Base-by-base conservation (phyloP, 1,140 invertebrate genomes). In the Cyrtorhinus lividipennis region DNA sequence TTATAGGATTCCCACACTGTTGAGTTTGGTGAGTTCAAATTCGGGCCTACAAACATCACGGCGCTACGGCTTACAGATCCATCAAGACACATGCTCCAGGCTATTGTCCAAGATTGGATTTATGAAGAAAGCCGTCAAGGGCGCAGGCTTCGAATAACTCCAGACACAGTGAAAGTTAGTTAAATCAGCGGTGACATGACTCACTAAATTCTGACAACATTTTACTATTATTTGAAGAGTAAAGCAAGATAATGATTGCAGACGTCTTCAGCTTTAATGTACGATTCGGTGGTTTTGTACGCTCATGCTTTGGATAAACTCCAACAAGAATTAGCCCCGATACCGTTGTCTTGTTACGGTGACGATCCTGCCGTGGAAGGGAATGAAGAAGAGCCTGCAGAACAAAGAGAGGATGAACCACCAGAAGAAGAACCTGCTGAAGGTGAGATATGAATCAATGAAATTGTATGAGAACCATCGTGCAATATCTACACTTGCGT, bases 11-110 rank as follows among this genome's bases (percentile, higher is more conserved):
- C 86, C 0, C 85, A 89, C 68, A 84, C 84, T 0, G 67, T 89
- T 5, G 83, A 88, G 66, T 75, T 86, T 58, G 78, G 80, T 24
- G 81, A 84, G 53, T 77, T 88, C 20, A 75, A 79, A 27, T 75
- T 79, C 61, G 79, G 77, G 3, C 73, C 79, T 12, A 81, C 86
- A 0, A 90, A 90, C 69, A 86, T 90, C 27, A 88, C 86, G 0
- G 82, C 82, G 2, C 73, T 88, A 8, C 75, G 85, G 26, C 73
- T 90, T 22, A 79, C 89, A 27, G 83, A 88, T 72, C 82, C 82
- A 2, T 23, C 73, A 68, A 56, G 74, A 76, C 46, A 70, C 78
- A 0, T 68, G 67, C 59, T 75, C 5, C 61, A 62, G 26, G 48
- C 72, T 44, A 73, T 74, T 0, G 73, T 77, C 2, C 72, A 74